Conservation (phyloP, 2,113 vertebrate genomes). For the Bufo gargarizans region DNA sequence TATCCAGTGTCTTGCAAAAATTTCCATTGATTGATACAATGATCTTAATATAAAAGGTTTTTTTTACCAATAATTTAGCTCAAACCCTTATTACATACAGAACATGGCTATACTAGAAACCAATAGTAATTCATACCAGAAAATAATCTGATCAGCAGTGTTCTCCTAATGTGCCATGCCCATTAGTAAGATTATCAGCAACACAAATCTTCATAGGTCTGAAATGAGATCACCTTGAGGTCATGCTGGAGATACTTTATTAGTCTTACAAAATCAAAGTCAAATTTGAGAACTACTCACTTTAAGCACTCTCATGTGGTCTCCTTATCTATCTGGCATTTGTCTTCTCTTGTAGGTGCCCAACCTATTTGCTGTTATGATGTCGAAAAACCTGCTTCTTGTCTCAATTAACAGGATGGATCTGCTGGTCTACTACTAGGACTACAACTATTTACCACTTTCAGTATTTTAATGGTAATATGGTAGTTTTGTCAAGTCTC, state of each 20-base stretch:
- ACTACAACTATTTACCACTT: not conserved
- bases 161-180: not conserved
- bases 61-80: not conserved
- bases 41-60: no score
- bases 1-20: no score
- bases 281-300: conserved; percentile 34
- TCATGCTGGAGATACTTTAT: not conserved
- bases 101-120: not conserved
- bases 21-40: no score
- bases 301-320: not conserved
- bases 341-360: conserved; percentile 9
- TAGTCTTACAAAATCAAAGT: conserved; percentile 7
- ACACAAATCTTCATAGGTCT: not conserved
- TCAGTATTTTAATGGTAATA: not conserved
- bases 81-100: not conserved
- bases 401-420: not conserved
- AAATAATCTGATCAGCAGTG: not conserved
- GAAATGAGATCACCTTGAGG: conserved; percentile 13
- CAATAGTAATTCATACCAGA: not conserved
- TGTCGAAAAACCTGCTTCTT: not conserved
- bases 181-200: conserved; percentile 6
- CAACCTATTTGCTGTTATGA: not conserved
- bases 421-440: not conserved
- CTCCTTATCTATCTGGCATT: conserved; percentile 25
- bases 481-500: not conserved